These are phyloP conservation scores for Microplitis manilae DNA, from an alignment of 2,888 invertebrate species.

Conservation along the genomic window DNA sequence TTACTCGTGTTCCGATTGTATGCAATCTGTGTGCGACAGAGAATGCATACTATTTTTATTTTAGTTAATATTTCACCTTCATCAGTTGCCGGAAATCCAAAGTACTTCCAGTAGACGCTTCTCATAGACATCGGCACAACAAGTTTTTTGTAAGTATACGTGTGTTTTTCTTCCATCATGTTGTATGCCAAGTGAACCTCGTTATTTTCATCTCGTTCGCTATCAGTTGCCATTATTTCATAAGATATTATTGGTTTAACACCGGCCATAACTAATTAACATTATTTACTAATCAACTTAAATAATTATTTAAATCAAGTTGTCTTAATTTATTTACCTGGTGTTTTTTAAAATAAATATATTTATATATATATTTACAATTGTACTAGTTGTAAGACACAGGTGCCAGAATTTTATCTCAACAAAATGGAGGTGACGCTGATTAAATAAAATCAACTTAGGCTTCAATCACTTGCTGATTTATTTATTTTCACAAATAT, in stretches of 20 bases:
- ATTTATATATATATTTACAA: not conserved
- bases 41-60: constrained; percentile 72
- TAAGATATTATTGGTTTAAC: not conserved
- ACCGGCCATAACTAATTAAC: not conserved
- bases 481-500: not conserved
- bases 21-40: constrained; percentile 73
- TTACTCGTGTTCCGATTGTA: constrained; percentile 74
- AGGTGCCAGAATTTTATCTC: not conserved
- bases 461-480: not conserved
- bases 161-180: constrained; percentile 69
- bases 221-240: not conserved
- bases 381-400: not conserved
- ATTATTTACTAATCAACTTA: not conserved
- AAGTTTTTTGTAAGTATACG: constrained; percentile 71
- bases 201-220: constrained; percentile 6
- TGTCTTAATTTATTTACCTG: not conserved
- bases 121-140: constrained; percentile 73
- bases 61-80: constrained; percentile 71
- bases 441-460: not conserved
- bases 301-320: not conserved
- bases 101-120: constrained; percentile 74
- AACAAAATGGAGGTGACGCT: constrained; percentile 5
- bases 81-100: constrained; percentile 73
- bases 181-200: constrained; percentile 58
- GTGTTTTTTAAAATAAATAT: not conserved